phyloP scores from a whole-genome alignment of 2,888 invertebrate species.

The Nomada goodeniana region DNA sequence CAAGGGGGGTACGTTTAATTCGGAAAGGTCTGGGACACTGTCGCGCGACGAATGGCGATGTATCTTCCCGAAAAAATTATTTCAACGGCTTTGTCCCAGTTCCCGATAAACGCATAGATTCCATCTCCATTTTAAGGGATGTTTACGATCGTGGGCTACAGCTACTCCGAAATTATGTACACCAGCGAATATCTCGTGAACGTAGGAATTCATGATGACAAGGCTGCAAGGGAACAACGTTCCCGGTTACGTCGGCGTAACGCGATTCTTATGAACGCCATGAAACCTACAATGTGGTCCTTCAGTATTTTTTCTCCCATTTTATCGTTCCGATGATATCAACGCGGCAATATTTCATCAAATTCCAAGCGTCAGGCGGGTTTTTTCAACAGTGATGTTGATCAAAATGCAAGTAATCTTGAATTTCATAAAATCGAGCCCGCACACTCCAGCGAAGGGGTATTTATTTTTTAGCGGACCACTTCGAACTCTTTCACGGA shows the following conservation, averaged over 20 bases:
- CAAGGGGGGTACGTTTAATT: neutral
- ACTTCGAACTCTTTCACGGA: neutral
- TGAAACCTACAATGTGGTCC: slow-evolving; percentile 8
- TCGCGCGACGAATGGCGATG: neutral
- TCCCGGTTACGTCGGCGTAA: slow-evolving; percentile 9
- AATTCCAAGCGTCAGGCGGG: neutral
- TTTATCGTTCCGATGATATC: neutral
- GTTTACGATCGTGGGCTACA: slow-evolving; percentile 38
- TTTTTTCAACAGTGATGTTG: too few relatives aligned
- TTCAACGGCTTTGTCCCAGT: slow-evolving; percentile 42
- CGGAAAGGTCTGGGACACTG: neutral
- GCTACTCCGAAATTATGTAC: slow-evolving; percentile 34
- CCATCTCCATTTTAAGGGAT: slow-evolving; percentile 24
- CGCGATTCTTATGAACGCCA: slow-evolving; percentile 22
- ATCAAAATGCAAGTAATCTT: too few relatives aligned
- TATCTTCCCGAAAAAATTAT: slow-evolving; percentile 28
- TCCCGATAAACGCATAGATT: slow-evolving; percentile 29
- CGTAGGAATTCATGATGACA: slow-evolving; percentile 1
- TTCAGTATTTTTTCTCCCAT: slow-evolving; percentile 24
- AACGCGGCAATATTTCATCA: slow-evolving; percentile 1
- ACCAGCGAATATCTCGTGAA: slow-evolving; percentile 31
- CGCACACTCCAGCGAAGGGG: too few relatives aligned
- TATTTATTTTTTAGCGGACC: neutral
- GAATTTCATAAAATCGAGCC: too few relatives aligned
- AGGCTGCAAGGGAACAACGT: slow-evolving; percentile 23